Base-by-base conservation (phyloP, 2,113 vertebrate species). In the Cacatua alba region DNA sequence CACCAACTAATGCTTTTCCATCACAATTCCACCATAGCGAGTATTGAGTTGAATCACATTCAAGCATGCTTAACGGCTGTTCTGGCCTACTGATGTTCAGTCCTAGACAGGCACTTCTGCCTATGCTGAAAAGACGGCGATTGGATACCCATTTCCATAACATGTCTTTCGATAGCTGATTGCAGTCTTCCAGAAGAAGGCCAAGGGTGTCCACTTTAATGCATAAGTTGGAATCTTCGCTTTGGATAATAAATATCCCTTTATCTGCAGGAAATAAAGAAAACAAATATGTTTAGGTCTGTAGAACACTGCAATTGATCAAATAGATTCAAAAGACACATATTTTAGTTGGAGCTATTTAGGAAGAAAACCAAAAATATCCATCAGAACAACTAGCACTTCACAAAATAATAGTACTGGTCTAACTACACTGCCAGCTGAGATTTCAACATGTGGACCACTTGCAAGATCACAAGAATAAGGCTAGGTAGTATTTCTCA, bases 131-230 rank as follows among this genome's bases (percentile, higher is more conserved):
- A 39, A 99, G 99, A 17, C 95, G 98, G 71, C 95, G 98, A 31
- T 97, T 97, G 57, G 99, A 99, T 11, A 98, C 99, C 99, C 99
- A 99, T 97, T 99, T 99, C 99, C 99, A 99, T 13, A 99, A 94
- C 99, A 99, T 98, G 83, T 95, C 48, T 23, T 97, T 88, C 7
- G 98, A 99, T 17, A 98, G 97, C 19, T 71, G 97, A 55, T 96
- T 19, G 5, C 99, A 99, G 85, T 98, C 98, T 90, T 98, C 97
- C 92, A 99, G 94, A 76, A 97, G 97, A 88, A 99, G 96, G 62
- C 97, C 96, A 12, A 89, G 97, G 48, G 91, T 91, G 33, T 97
- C 97, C 25, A 95, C 98, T 31, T 97, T 96, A 88, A 99, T 95
- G 85, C 99, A 99, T 76, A 97, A 97, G 52, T 98, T 96, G 41